Conservation (phyloP, 2,113 vertebrate genomes). For the Rhabdornis inornatus region DNA sequence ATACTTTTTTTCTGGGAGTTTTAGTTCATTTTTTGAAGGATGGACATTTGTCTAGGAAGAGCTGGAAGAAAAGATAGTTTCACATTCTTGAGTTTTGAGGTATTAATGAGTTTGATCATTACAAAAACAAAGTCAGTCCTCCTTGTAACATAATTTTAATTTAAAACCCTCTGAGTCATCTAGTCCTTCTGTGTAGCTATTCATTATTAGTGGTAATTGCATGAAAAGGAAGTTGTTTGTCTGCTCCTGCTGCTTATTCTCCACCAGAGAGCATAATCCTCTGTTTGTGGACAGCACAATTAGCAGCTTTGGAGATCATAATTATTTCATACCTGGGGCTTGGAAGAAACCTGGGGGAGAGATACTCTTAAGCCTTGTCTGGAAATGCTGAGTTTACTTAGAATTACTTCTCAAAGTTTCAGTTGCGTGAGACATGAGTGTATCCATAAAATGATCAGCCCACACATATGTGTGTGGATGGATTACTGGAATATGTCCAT, state of each 20-base stretch:
- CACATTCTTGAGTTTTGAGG: background rate
- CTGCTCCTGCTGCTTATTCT: constrained; percentile 9
- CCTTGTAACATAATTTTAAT: background rate
- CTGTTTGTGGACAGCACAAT: constrained; percentile 8
- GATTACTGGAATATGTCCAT: background rate
- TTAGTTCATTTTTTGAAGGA: background rate
- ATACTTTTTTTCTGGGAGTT: background rate
- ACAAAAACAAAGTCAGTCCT: background rate
- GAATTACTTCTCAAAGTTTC: background rate
- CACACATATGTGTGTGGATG: accelerated
- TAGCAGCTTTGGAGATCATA: background rate
- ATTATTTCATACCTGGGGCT: background rate
- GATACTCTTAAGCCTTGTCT: background rate
- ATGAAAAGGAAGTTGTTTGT: background rate
- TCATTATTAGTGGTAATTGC: background rate
- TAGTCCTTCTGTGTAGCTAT: background rate
- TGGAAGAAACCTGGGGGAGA: background rate
- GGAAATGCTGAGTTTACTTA: background rate
- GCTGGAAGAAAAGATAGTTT: background rate
- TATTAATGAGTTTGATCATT: background rate
- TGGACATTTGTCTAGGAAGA: background rate
- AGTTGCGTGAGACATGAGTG: background rate
- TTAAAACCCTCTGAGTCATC: background rate
- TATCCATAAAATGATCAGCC: background rate
- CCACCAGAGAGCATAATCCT: background rate